Percentiles rank a stretch among this genome's conserved stretches.
phyloP scores from a whole-genome alignment of 2,797 vertebrate genomes.

The Dicrostonyx torquatus region DNA sequence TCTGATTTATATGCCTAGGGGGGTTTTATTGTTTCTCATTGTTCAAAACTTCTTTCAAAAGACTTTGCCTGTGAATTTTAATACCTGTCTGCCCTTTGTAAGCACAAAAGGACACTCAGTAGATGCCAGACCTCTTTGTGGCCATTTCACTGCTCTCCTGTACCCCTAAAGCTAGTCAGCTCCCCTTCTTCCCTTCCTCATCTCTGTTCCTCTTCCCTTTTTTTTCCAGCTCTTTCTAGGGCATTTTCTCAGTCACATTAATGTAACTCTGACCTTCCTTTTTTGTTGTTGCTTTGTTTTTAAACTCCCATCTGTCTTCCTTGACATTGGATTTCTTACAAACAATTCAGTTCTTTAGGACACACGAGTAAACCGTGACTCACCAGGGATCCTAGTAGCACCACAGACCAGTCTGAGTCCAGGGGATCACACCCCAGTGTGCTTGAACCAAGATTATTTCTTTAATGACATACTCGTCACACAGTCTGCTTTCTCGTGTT shows the following conservation, averaged over 20 bases:
- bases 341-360: neutral
- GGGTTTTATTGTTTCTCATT: neutral
- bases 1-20: neutral
- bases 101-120: neutral
- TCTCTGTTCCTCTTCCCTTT: neutral
- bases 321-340: neutral
- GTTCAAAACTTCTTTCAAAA: constrained; percentile 36
- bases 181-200: neutral
- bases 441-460: fast-evolving
- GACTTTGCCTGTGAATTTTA: constrained; percentile 3
- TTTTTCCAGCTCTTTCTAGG: no score
- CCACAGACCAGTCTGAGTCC: fast-evolving
- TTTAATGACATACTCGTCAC: neutral
- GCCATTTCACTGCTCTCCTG: neutral
- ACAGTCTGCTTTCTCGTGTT: neutral
- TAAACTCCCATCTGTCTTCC: neutral
- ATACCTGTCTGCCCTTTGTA: neutral
- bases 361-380: fast-evolving
- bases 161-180: fast-evolving
- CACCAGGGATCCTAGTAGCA: fast-evolving
- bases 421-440: neutral
- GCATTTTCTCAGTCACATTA: neutral
- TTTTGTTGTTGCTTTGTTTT: neutral
- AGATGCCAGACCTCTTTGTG: neutral
- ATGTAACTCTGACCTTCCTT: neutral